These are phyloP conservation scores for Gymnogyps californianus DNA, from an alignment of 2,113 vertebrate species.

Conservation along the genomic window DNA sequence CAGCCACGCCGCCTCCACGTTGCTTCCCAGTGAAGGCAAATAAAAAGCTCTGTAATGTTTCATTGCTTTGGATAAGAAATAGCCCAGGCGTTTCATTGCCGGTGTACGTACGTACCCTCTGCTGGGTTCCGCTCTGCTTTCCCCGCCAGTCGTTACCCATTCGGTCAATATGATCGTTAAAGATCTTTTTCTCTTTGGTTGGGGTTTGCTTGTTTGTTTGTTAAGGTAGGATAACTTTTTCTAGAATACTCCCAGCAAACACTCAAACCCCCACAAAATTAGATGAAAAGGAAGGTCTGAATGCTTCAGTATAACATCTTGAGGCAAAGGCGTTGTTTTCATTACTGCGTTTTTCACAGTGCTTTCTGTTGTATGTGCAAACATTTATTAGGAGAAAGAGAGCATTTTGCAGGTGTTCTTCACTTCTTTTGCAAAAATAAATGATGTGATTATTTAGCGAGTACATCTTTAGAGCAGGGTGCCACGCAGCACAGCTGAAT, in stretches of 20 bases:
- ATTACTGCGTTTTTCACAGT: background rate
- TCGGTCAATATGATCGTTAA: background rate
- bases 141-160: background rate
- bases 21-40: background rate
- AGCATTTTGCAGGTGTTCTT: background rate
- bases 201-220: background rate
- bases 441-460: background rate
- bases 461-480: background rate
- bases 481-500: background rate
- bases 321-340: background rate
- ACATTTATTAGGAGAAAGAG: background rate
- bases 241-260: background rate
- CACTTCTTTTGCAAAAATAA: background rate
- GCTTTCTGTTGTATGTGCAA: slow-evolving; percentile 22
- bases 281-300: background rate
- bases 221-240: background rate
- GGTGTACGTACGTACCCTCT: background rate
- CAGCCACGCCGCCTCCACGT: background rate
- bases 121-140: background rate
- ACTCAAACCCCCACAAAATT: background rate
- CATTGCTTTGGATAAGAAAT: background rate
- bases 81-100: background rate
- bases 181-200: background rate
- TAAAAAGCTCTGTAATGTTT: background rate
- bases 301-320: background rate